Evolutionary conservation across 2,888 invertebrate genomes (phyloP).

Genomic region (Metalampra italica): DNA sequence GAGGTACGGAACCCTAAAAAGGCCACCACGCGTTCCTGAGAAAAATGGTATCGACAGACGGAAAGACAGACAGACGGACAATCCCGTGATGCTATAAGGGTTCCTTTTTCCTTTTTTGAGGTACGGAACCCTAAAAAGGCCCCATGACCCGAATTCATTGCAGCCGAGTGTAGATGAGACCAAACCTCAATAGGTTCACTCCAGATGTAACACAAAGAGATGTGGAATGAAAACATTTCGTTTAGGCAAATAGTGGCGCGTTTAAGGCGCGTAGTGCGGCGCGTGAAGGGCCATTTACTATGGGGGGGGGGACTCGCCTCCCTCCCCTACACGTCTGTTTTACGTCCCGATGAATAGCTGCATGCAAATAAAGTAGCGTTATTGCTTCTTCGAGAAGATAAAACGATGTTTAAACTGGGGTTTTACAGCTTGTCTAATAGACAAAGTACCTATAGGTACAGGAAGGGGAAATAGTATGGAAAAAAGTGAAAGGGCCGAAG

Average conservation of each 20-base stretch:
- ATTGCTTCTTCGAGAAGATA: constrained; percentile 52
- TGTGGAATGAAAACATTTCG: constrained; percentile 47
- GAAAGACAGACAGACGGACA: no score
- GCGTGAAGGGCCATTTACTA: constrained; percentile 42
- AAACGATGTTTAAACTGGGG: constrained; percentile 25
- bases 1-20: no score
- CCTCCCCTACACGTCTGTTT: constrained; percentile 59
- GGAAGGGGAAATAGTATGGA: no score
- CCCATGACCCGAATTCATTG: no score
- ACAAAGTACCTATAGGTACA: not conserved
- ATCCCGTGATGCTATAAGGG: no score
- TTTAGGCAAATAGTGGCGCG: constrained; percentile 51
- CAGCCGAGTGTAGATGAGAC: not conserved
- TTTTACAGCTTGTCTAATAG: constrained; percentile 5
- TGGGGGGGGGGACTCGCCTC: constrained; percentile 46
- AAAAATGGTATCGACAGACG: no score
- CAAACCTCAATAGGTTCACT: not conserved
- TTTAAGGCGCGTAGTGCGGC: constrained; percentile 43
- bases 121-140: no score
- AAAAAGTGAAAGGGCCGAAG: no score
- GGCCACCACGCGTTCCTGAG: no score
- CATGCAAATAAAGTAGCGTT: constrained; percentile 57
- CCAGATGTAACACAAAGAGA: constrained; percentile 13
- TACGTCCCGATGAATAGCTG: constrained; percentile 62
- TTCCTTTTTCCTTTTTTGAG: no score